Base-by-base conservation (phyloP, 2,888 invertebrate genomes). In the Nemotelus nigrinus region DNA sequence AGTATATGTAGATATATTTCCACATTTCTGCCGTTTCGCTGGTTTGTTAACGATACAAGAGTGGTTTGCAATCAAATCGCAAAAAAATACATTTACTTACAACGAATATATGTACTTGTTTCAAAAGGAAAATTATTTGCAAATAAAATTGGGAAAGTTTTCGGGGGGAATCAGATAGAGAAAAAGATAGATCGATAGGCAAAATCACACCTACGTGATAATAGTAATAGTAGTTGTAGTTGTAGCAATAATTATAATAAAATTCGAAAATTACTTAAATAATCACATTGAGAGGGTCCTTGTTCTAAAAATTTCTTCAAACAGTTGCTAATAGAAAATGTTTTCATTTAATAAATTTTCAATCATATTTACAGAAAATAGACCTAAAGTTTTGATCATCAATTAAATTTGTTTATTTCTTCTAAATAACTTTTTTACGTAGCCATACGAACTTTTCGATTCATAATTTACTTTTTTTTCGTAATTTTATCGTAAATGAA, bases 281-380 rank as follows among this genome's bases (percentile, higher is more conserved):
- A 79, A 80, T 82, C 83, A 81, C 83, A 85, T 86, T 86, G 87
- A 87, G 87, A 87, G 85, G 87, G 86, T 86, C 87, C 86, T 86
- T 87, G 86, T 83, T 84, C 83, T 84, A 25, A 25, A 25, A 25
- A 25, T 25, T 25, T 25, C 25, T 25, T 25, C 25, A 25, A 25
- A 25, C 25, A 25, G 25, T 25, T 25, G 25, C 25, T 25, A 25
- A 25, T 25, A 25, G 25, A 25, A 25, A 25, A 25, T 25, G 25
- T 25, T 25, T 25, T 25, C 25, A 25, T 25, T 25, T 25, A 25
- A 1, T 25, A 25, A 25, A 25, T 25, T 25, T 25, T 25, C 1
- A 25, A 25, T 25, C 25, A 25, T 25, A 25, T 25, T 25, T 25
- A 25, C 25, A 25, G 25, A 25, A 25, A 25, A 25, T 25, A 25